Evolutionary conservation across 2,888 invertebrate genomes (phyloP), one percentile per base, ranked within the genome.

Genomic region (Drosophila mettleri): DNA sequence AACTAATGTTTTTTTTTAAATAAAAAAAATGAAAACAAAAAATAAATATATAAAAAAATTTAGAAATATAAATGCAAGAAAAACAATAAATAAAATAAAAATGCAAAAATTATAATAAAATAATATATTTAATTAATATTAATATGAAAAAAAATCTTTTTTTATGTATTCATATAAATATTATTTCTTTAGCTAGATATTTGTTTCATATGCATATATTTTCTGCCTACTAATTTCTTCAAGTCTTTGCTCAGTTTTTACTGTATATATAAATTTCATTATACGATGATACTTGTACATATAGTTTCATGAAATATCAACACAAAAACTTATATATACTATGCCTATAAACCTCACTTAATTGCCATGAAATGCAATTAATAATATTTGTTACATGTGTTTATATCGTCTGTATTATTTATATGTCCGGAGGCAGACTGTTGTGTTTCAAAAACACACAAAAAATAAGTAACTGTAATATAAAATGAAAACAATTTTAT

Each of bases 341-440:
- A 2, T 14, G 24, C 9, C 24, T 16, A 12, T 45, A 18, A 45
- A 18, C 0, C 31, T 14, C 20, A 10, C n/a, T 33, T n/a, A 16
- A 20, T 48, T 20, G 31, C 20, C 9, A 29, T n/a, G 10, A 39
- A 39, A 29, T 31, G 3, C 53, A 20, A 20, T 31, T 53, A 31
- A 22, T 53, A 20, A 31, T 39, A 31, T 22, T 16, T 31, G n/a
- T 8, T 22, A 7, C 39, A 41, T 31, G 16, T 52, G 16, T 8
- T 27, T 52, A 14, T 14, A 34, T 34, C n/a, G 22, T 12, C 16
- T 49, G n/a, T 34, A 49, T 34, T 22, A 34, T 53, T 31, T 39
- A 53, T 39, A 22, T 53, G 29, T 18, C 20, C 38, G 24, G 48
- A 16, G 10, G 34, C 48, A 31, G 0, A 4, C 29, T 20, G 31